Evolutionary conservation across 1,140 invertebrate species (phyloP).

Genomic region (Aphelinus atriplicis): DNA sequence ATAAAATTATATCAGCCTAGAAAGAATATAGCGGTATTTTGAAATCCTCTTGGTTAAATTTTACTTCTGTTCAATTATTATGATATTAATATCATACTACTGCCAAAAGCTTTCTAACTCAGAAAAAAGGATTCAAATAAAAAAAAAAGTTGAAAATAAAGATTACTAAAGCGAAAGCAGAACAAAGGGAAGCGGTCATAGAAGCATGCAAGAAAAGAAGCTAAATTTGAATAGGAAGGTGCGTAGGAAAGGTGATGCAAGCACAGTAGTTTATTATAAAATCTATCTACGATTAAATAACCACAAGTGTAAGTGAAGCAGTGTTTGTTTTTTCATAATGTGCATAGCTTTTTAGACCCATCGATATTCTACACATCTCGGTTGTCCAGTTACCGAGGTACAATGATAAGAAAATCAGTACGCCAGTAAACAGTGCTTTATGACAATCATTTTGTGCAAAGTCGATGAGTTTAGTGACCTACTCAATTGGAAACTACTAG

Average conservation of each 20-base stretch:
- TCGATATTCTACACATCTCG: constrained; percentile 23
- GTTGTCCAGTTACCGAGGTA: constrained; percentile 17
- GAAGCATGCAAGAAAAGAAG: constrained; percentile 31
- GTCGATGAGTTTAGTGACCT: constrained; percentile 15
- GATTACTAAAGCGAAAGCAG: background rate
- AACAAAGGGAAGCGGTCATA: constrained; percentile 11
- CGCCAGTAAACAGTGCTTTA: constrained; percentile 15
- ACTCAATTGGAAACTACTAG: constrained; percentile 16
- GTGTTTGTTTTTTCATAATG: constrained; percentile 30
- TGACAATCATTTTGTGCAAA: constrained; percentile 20
- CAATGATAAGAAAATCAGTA: constrained; percentile 14
- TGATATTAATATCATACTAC: no score
- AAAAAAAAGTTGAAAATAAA: constrained; percentile 1
- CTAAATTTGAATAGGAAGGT: constrained; percentile 34
- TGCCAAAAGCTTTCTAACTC: no score
- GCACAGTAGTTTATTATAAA: constrained; percentile 48
- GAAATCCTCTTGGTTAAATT: no score
- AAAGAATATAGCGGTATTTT: no score
- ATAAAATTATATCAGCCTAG: no score
- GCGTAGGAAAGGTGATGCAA: constrained; percentile 38
- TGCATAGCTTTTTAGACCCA: constrained; percentile 34
- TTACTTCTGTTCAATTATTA: no score
- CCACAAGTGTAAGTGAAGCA: constrained; percentile 31
- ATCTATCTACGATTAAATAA: constrained; percentile 40
- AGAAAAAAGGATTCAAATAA: background rate